These are phyloP conservation scores for Petrophora chlorosata DNA, from an alignment of 2,888 invertebrate genomes.

Conservation along the genomic window DNA sequence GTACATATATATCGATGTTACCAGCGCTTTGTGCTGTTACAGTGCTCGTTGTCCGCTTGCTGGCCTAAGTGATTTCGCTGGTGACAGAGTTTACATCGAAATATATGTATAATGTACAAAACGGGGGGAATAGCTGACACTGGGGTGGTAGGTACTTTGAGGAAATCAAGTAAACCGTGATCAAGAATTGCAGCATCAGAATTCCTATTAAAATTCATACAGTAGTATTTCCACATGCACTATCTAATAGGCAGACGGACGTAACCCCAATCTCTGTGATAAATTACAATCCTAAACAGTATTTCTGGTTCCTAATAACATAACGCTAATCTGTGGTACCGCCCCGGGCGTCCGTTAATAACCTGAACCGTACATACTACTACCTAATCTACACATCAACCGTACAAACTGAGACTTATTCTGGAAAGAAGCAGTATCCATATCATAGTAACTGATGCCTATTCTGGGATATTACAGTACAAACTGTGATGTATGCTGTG, in stretches of 20 bases:
- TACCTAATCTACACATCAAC: conserved; percentile 1
- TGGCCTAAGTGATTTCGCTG: too few species aligned
- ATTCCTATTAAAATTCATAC: conserved; percentile 15
- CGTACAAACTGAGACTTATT: conserved; percentile 9
- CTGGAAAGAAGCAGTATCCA: not conserved
- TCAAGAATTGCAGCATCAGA: conserved; percentile 4
- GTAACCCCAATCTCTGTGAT: conserved; percentile 35
- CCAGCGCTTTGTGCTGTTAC: too few species aligned
- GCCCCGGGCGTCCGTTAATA: conserved; percentile 71
- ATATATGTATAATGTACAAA: too few species aligned
- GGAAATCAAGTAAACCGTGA: not conserved
- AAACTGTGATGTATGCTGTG: conserved; percentile 20
- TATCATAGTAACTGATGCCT: conserved; percentile 1
- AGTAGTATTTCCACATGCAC: conserved; percentile 17
- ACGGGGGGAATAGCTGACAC: too few species aligned
- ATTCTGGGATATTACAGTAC: conserved; percentile 8
- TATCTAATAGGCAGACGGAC: conserved; percentile 17
- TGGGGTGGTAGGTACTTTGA: not conserved
- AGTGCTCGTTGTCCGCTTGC: too few species aligned
- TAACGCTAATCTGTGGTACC: conserved; percentile 42
- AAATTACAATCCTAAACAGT: conserved; percentile 45
- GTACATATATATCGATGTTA: too few species aligned
- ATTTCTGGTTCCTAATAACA: conserved; percentile 46
- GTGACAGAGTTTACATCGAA: too few species aligned
- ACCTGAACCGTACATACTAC: conserved; percentile 35